phyloP scores from a whole-genome alignment of 1,140 invertebrate genomes.

The Leptopilina boulardi region DNA sequence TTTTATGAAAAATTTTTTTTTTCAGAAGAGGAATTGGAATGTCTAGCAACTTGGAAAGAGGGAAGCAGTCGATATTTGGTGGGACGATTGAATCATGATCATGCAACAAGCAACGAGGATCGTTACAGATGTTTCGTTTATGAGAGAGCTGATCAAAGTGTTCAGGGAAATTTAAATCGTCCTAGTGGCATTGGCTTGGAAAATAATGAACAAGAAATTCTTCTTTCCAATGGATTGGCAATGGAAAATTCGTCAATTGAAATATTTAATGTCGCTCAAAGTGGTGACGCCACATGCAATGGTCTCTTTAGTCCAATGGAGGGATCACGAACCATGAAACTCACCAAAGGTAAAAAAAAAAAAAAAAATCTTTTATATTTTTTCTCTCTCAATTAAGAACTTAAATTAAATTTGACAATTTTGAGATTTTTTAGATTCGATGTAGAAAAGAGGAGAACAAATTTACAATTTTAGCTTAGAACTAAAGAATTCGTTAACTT shows the following conservation, averaged over 20 bases:
- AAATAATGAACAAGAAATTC: constrained; percentile 24
- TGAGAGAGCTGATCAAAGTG: constrained; percentile 81
- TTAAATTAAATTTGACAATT: no score
- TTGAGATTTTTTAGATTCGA: no score
- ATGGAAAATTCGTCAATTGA: constrained; percentile 68
- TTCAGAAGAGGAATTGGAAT: constrained; percentile 90
- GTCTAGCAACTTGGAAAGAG: constrained; percentile 92
- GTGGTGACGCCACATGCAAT: constrained; percentile 92
- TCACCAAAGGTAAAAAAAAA: constrained; percentile 79
- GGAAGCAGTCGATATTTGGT: constrained; percentile 91
- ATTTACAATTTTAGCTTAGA: no score
- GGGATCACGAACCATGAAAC: constrained; percentile 85
- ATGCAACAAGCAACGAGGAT: constrained; percentile 92
- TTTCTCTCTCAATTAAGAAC: no score
- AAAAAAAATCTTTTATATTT: neutral
- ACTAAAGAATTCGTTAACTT: no score
- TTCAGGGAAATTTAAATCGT: constrained; percentile 63
- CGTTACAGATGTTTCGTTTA: constrained; percentile 95
- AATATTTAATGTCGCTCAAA: constrained; percentile 88
- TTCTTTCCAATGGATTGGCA: constrained; percentile 60
- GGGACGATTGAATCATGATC: constrained; percentile 86
- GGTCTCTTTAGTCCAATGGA: constrained; percentile 88
- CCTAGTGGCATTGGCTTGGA: constrained; percentile 50
- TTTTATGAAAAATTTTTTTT: no score
- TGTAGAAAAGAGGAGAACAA: no score